Conservation (phyloP, 2,113 vertebrate genomes). For the Sinocyclocheilus maitianheensis region DNA sequence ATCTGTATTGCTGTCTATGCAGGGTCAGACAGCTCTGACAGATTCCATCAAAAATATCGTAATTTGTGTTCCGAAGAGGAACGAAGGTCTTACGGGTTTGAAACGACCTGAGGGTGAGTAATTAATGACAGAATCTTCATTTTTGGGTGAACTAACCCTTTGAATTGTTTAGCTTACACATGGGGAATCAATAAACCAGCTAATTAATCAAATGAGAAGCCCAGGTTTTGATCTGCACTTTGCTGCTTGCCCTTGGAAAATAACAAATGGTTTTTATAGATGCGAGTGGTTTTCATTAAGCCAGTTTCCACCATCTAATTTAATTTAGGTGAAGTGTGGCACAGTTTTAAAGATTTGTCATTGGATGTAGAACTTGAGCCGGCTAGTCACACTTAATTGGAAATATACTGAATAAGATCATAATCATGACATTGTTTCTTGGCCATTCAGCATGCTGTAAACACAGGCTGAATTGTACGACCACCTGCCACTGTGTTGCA, state of each 20-base stretch:
- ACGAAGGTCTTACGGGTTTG: too few relatives aligned
- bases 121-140: too few relatives aligned
- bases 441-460: slow-evolving; percentile 51
- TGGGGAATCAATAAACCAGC: slow-evolving; percentile 7
- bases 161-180: background rate
- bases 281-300: background rate
- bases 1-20: too few relatives aligned
- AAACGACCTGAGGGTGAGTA: too few relatives aligned
- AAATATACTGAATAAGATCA: slow-evolving; percentile 51
- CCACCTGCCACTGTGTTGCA: slow-evolving; percentile 61
- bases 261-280: background rate
- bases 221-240: background rate
- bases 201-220: slow-evolving; percentile 14
- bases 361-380: background rate
- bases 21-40: too few relatives aligned
- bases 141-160: too few relatives aligned
- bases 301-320: background rate
- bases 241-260: slow-evolving; percentile 3
- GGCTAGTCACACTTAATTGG: slow-evolving; percentile 47
- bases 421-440: slow-evolving; percentile 53
- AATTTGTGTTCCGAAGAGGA: too few relatives aligned
- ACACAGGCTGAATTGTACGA: slow-evolving; percentile 58
- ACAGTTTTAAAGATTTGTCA: background rate
- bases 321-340: background rate
- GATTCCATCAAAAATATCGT: too few relatives aligned